Conservation (phyloP, 2,888 invertebrate species). For the Holacanthella duospinosa region DNA sequence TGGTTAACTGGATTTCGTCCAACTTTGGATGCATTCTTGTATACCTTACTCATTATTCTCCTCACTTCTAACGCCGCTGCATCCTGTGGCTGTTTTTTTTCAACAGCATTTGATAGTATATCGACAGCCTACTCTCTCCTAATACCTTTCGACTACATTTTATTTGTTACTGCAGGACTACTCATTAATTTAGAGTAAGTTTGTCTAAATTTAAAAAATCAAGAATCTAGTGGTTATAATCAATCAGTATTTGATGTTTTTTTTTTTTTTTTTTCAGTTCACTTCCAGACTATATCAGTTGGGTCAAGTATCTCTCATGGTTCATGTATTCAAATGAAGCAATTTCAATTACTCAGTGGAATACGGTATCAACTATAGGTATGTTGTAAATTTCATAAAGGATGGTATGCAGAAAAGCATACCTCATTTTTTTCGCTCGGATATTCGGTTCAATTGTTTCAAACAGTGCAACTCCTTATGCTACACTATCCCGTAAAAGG, state of each 20-base stretch:
- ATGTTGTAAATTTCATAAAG: no score
- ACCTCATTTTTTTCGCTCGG: no score
- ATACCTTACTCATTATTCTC: slow-evolving; percentile 58
- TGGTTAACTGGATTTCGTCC: slow-evolving; percentile 71
- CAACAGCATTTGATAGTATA: slow-evolving; percentile 68
- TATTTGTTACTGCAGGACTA: slow-evolving; percentile 78
- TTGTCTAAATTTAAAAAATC: not conserved
- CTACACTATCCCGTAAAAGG: no score
- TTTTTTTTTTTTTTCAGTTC: slow-evolving; percentile 50
- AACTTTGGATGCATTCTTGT: slow-evolving; percentile 56
- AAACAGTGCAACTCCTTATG: no score
- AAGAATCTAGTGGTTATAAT: not conserved
- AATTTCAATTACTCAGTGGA: slow-evolving; percentile 78
- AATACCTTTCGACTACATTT: slow-evolving; percentile 72
- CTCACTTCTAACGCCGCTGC: slow-evolving; percentile 77
- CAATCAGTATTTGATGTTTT: no score
- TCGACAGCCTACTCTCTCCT: slow-evolving; percentile 70
- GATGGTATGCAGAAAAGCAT: no score
- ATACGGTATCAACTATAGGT: slow-evolving; percentile 60
- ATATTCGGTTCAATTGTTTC: no score
- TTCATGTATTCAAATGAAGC: slow-evolving; percentile 87
- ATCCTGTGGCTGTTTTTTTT: slow-evolving; percentile 76
- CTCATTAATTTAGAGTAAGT: slow-evolving; percentile 68
- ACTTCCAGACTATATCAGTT: slow-evolving; percentile 68
- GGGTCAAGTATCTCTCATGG: slow-evolving; percentile 86